These are phyloP conservation scores for Trinectes maculatus DNA, from an alignment of 2,113 vertebrate species.

Conservation along the genomic window DNA sequence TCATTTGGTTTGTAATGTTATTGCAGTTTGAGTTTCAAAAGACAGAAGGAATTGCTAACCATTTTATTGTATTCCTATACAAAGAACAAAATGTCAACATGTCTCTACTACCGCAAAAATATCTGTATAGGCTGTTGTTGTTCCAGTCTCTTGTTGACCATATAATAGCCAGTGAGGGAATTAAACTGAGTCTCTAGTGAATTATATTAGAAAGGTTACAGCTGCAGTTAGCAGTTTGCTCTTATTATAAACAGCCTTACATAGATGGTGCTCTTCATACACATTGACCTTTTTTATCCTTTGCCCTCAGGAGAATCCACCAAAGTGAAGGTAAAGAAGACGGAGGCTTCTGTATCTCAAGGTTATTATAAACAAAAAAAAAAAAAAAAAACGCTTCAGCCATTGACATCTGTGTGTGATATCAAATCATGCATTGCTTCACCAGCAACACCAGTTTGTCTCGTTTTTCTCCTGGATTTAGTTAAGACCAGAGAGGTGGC, in stretches of 20 bases:
- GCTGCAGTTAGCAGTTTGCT: not conserved
- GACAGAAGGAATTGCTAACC: not conserved
- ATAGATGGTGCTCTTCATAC: not conserved
- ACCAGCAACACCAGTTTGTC: not conserved
- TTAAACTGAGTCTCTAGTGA: conserved; percentile 28
- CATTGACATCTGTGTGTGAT: not conserved
- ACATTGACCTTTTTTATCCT: conserved; percentile 4
- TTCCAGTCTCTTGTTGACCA: conserved; percentile 48
- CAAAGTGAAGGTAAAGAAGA: conserved; percentile 84
- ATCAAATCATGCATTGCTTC: not conserved
- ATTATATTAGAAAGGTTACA: conserved; percentile 5
- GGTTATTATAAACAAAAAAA: conserved; percentile 80
- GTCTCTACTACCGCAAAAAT: not conserved
- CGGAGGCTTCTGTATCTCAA: conserved; percentile 81
- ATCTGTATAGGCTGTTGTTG: conserved; percentile 43
- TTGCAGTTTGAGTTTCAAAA: not conserved
- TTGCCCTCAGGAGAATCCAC: conserved; percentile 61
- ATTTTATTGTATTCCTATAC: not conserved
- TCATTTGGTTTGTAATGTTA: not conserved
- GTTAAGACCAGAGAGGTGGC: conserved; percentile 75
- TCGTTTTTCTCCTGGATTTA: conserved; percentile 32
- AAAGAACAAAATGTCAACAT: too few species aligned
- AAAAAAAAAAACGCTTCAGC: not conserved
- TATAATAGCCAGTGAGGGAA: conserved; percentile 44
- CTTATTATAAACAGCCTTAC: conserved; percentile 6